Evolutionary conservation across 1,140 invertebrate species (phyloP), one percentile per base, ranked within the genome.

Genomic region (Lasioglossum albipes): DNA sequence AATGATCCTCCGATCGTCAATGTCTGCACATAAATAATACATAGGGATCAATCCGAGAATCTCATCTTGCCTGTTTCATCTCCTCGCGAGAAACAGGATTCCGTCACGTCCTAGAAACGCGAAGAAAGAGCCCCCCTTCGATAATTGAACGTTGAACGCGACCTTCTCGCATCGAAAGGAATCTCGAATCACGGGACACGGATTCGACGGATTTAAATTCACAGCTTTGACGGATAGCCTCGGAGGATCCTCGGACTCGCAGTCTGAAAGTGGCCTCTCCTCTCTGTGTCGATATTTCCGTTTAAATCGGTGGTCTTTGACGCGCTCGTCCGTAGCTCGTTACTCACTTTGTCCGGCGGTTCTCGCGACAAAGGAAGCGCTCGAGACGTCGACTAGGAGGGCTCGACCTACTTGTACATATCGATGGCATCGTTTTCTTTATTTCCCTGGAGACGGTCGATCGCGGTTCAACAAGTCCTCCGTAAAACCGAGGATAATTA

Each of bases 351-450:
- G 16, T n/a, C 41, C 41, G 41, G 7, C 20, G 41, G n/a, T 45
- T 66, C 41, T 20, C 62, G 16, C 18, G 27, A 36, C 59, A 64
- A 49, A 36, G 42, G 42, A 64, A n/a, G 41, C 18, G 57, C 18
- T 31, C 59, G 20, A 22, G 72, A 74, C 69, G 45, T 64, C 59
- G 22, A 41, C 18, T 36, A n/a, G 27, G 18, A 12, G 45, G 27
- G 36, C 70, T 75, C 62, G 73, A 75, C 73, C 73, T 75, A 75
- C 73, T 75, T 75, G 45, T 61, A 54, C 73, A 22, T 66, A 66
- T 66, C 62, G 62, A 74, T 65, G 61, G 27, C 73, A 18, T 75
- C 31, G 62, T 52, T 66, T 54, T 54, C 73, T 27, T 75, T 22
- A 52, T 75, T 75, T 75, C 73, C 45, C 65, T 16, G 42, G 16